Conservation (phyloP, 2,888 invertebrate genomes). For the Rotaria sp. region DNA sequence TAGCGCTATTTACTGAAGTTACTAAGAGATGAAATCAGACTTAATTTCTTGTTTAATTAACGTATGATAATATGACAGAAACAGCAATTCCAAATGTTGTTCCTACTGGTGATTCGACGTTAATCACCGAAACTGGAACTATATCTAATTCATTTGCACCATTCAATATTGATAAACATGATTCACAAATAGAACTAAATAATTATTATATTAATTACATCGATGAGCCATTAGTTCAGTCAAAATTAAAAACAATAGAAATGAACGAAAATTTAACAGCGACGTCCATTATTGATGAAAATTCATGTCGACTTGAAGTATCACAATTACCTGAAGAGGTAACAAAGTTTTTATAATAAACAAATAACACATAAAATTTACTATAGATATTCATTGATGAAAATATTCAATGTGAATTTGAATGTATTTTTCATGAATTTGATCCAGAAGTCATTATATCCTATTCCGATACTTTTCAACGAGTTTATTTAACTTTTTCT, state of each 20-base stretch:
- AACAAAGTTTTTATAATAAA: neutral
- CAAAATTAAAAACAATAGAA: neutral
- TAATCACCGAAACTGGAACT: too few relatives aligned
- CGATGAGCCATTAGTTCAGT: neutral
- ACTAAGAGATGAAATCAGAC: neutral
- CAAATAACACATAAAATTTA: neutral
- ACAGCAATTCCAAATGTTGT: neutral
- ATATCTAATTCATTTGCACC: too few relatives aligned
- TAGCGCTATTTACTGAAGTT: neutral
- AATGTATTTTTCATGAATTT: constrained; percentile 2
- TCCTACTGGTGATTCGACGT: too few relatives aligned
- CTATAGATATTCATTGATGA: neutral
- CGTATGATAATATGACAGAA: neutral
- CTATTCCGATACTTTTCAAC: neutral
- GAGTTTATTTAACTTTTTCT: neutral
- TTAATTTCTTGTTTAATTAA: neutral
- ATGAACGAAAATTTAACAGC: neutral
- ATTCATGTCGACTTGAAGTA: neutral
- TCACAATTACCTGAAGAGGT: neutral
- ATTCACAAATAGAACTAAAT: neutral
- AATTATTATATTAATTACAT: neutral
- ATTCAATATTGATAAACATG: neutral
- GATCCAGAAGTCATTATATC: neutral
- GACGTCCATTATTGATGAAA: neutral
- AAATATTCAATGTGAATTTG: neutral